A percentile compares a stretch with the other conserved stretches of the same genome.
Conservation (phyloP, 2,888 invertebrate genomes). For the Phengaris alcon region DNA sequence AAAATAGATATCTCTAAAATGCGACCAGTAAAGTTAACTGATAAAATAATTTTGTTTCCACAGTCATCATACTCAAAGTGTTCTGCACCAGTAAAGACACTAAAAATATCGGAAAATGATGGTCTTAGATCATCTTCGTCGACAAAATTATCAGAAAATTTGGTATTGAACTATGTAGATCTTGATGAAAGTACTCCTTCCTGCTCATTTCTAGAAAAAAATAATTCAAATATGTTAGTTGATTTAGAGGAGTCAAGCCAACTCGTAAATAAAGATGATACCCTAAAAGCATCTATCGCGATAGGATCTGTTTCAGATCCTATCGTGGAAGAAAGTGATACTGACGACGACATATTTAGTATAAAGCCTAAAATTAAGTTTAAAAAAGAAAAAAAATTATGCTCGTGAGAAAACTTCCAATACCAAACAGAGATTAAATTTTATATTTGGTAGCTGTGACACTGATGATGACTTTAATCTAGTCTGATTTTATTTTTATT, state of each 20-base stretch:
- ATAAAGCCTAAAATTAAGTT: conserved; percentile 22
- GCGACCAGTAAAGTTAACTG: conserved; percentile 18
- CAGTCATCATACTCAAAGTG: conserved; percentile 13
- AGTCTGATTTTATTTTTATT: conserved; percentile 21
- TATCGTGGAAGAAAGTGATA: too few relatives aligned
- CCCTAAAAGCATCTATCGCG: too few relatives aligned
- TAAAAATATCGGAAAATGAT: too few relatives aligned
- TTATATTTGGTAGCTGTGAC: conserved; percentile 16
- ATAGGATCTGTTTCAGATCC: too few relatives aligned
- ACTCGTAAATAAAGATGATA: too few relatives aligned
- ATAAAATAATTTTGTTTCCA: conserved; percentile 19
- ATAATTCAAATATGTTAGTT: too few relatives aligned
- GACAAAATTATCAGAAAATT: too few relatives aligned
- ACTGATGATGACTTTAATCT: conserved; percentile 18
- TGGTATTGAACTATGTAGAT: too few relatives aligned
- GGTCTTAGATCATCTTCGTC: conserved; percentile 1
- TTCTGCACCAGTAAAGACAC: conserved; percentile 8
- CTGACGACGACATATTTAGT: conserved; percentile 3
- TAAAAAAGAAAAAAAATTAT: conserved; percentile 4
- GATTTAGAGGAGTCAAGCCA: too few relatives aligned
- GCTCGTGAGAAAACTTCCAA: conserved; percentile 12
- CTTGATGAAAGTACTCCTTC: too few relatives aligned
- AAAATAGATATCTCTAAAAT: conserved; percentile 13
- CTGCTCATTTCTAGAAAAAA: too few relatives aligned
- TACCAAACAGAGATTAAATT: conserved; percentile 23